These are phyloP conservation scores for Salvelinus alpinus DNA, from an alignment of 2,113 vertebrate genomes.

Conservation along the genomic window DNA sequence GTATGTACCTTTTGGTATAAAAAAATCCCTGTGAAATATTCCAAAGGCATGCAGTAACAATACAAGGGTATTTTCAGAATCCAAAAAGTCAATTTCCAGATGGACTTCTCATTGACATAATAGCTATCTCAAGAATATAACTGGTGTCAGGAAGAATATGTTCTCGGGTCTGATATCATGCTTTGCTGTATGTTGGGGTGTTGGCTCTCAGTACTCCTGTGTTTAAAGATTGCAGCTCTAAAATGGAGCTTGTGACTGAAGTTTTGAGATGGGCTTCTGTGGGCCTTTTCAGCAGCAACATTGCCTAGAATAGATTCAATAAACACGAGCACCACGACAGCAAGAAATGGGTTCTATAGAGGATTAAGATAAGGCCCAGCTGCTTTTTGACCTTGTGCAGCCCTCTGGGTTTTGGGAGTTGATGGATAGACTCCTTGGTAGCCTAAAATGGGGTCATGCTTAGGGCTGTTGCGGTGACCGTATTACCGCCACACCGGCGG, in stretches of 20 bases:
- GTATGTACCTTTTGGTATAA: background rate
- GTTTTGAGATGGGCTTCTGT: constrained; percentile 22
- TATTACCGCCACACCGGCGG: too few species aligned
- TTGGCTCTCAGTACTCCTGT: background rate
- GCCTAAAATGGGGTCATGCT: background rate
- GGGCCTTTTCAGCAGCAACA: constrained; percentile 18
- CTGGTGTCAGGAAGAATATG: background rate
- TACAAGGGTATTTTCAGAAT: background rate
- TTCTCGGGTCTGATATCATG: background rate
- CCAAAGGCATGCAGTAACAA: background rate
- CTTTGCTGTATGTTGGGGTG: background rate
- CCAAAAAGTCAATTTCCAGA: too few species aligned
- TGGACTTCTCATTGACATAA: too few species aligned
- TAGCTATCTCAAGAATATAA: too few species aligned
- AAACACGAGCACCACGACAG: constrained; percentile 26
- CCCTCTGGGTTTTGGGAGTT: background rate
- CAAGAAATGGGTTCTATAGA: constrained; percentile 49
- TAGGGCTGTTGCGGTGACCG: background rate
- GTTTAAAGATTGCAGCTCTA: background rate
- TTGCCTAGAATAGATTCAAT: constrained; percentile 53
- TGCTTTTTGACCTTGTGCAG: background rate
- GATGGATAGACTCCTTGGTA: background rate
- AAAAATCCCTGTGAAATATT: too few species aligned
- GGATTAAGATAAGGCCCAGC: constrained; percentile 40
- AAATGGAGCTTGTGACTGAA: constrained; percentile 1